Evolutionary conservation across 2,797 vertebrate species (phyloP), one percentile per base, ranked within the genome.

Genomic region (Emys orbicularis): DNA sequence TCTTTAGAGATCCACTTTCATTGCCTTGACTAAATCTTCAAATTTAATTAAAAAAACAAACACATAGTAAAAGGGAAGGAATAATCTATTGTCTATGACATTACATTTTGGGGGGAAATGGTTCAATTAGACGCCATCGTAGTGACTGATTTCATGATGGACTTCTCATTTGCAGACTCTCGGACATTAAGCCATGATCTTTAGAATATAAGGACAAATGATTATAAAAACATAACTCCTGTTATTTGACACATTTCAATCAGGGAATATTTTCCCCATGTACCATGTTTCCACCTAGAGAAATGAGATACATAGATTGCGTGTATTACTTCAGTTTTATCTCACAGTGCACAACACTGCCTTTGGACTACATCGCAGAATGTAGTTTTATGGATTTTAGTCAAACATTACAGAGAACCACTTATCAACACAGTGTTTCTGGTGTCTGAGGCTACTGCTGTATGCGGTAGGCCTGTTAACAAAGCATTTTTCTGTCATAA

Each of bases 281-380:
- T 37, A 79, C 68, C 41, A 53, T 79, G 10, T 85, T 95, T 94
- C 92, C 95, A 92, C 91, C 91, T 86, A 96, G 95, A 47, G 56
- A 96, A 96, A 90, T 88, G 74, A 5, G 15, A 16, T 53, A 1
- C 54, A 74, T 8, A 90, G 91, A 59, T 89, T 90, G 37, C 12
- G 6, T 0, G 4, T 49, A 16, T 95, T 93, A 81, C 89, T 85
- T 86, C 82, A 23, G 81, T 91, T 96, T 95, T 83, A 80, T 81
- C 88, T 94, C 54, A 41, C 29, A 47, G 61, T 52, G 85, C 91
- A 74, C 87, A 83, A 41, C 50, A 7, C 80, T 2, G 10, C 76
- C 27, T 82, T 21, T 52, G 23, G 37, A 41, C 37, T 2, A 6
- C 19, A 47, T 90, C 65, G 49, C 59, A 19, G 47, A 86, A 57